Evolutionary conservation across 1,140 invertebrate species (phyloP).

Genomic region (Oreohelix idahoensis): DNA sequence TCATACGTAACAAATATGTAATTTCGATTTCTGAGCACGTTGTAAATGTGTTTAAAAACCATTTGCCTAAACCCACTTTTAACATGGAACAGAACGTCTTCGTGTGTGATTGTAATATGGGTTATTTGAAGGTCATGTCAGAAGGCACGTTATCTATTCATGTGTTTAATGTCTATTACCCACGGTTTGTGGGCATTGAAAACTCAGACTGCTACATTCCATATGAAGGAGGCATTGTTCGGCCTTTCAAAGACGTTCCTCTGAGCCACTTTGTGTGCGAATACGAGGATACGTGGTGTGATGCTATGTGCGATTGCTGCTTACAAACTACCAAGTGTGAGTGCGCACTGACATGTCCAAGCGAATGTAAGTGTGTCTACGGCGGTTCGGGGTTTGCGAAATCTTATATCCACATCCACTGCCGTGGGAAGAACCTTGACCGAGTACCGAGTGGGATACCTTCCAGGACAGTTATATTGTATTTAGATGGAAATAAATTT

Average conservation of each 20-base stretch:
- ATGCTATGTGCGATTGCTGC: slow-evolving; percentile 51
- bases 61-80: slow-evolving; percentile 41
- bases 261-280: slow-evolving; percentile 52
- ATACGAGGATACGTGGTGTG: slow-evolving; percentile 32
- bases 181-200: slow-evolving; percentile 34
- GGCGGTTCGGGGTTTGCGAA: slow-evolving; percentile 27
- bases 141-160: slow-evolving; percentile 17
- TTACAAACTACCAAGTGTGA: slow-evolving; percentile 15
- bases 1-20: neutral
- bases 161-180: slow-evolving; percentile 23
- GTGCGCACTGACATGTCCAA: slow-evolving; percentile 49
- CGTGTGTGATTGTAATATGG: slow-evolving; percentile 53
- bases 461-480: slow-evolving; percentile 41
- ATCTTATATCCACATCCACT: slow-evolving; percentile 41
- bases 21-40: neutral
- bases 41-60: neutral
- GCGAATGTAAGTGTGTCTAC: slow-evolving; percentile 44
- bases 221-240: neutral
- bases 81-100: slow-evolving; percentile 49
- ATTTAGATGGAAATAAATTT: slow-evolving; percentile 54
- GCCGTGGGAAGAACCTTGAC: slow-evolving; percentile 36
- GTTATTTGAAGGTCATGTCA: slow-evolving; percentile 48
- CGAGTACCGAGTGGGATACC: slow-evolving; percentile 45
- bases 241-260: slow-evolving; percentile 43
- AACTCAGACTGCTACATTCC: slow-evolving; percentile 30